Evolutionary conservation across 2,797 vertebrate genomes (phyloP).

Genomic region (Pseudochromis fuscus): DNA sequence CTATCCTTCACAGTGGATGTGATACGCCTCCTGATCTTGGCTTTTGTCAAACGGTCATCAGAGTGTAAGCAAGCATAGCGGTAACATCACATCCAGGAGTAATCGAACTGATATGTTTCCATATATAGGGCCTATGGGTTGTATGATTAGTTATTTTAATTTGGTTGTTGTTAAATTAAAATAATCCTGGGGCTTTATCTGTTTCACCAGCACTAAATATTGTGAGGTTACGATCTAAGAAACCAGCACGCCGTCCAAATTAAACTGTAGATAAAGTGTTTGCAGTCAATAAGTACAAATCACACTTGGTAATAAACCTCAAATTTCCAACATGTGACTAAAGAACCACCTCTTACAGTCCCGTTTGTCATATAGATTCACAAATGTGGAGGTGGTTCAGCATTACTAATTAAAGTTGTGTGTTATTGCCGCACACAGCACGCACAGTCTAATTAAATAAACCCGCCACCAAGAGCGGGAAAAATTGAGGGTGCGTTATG

Average conservation of each 20-base stretch:
- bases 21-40: constrained; percentile 11
- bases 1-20: constrained; percentile 31
- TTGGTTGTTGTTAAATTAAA: not conserved
- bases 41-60: constrained; percentile 9
- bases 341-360: too few species aligned
- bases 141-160: constrained; percentile 3
- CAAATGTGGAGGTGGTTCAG: not conserved
- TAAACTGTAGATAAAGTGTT: not conserved
- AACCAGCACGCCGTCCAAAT: not conserved
- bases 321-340: not conserved
- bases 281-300: not conserved
- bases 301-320: not conserved
- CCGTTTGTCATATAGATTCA: too few species aligned
- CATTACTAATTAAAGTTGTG: not conserved
- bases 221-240: not conserved
- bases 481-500: not conserved
- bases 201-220: not conserved
- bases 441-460: not conserved
- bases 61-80: not conserved
- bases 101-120: not conserved
- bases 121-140: not conserved
- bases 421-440: not conserved
- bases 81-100: not conserved
- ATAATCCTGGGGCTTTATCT: not conserved
- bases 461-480: not conserved